Conservation (phyloP, 2,888 invertebrate genomes). For the Chymomyza fuscimana region DNA sequence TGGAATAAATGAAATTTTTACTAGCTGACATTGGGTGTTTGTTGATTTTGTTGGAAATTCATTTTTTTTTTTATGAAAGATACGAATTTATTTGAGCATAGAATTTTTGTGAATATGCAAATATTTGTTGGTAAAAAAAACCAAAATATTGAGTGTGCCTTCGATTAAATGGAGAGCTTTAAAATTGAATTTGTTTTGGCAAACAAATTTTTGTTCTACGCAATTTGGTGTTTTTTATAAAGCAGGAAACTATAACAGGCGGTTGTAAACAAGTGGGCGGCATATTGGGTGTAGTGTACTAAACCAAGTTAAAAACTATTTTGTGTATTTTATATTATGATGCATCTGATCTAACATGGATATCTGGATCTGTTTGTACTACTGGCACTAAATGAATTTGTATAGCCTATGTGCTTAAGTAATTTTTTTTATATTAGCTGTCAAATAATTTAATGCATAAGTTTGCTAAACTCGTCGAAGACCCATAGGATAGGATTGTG, state of each 20-base stretch:
- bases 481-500: too few relatives aligned
- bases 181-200: neutral
- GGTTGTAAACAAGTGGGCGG: neutral
- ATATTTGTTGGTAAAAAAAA: neutral
- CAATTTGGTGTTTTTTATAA: neutral
- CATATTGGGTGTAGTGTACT: neutral
- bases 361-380: too few relatives aligned
- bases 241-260: neutral
- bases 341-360: too few relatives aligned
- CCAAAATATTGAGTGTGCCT: too few relatives aligned
- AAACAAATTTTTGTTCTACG: neutral
- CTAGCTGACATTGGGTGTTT: neutral
- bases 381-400: too few relatives aligned
- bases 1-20: constrained; percentile 39
- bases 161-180: neutral
- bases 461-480: too few relatives aligned
- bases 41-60: neutral
- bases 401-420: too few relatives aligned
- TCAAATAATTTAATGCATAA: too few relatives aligned
- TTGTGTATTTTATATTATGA: too few relatives aligned
- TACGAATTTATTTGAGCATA: neutral
- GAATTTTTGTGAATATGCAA: neutral
- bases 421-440: too few relatives aligned
- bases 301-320: neutral
- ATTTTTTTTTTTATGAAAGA: neutral